Evolutionary conservation across 2,113 vertebrate genomes (phyloP).

Genomic region (Sebastes fasciatus): DNA sequence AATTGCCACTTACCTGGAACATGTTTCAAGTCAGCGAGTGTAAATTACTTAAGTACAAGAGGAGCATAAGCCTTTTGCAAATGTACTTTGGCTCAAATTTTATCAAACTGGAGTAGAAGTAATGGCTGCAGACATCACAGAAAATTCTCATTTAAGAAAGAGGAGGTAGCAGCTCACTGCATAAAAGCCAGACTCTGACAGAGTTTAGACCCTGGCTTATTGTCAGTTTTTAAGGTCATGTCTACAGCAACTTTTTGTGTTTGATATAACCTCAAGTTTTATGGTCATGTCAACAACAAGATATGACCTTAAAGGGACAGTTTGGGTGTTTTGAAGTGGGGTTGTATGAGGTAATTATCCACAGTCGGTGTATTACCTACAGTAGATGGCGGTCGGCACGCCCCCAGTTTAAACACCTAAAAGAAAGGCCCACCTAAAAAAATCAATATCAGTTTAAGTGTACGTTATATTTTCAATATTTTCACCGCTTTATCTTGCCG

Average conservation of each 20-base stretch:
- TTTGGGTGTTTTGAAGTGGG: no score
- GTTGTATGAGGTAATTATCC: no score
- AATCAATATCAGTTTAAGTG: no score
- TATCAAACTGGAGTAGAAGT: conserved; percentile 22
- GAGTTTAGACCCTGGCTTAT: not conserved
- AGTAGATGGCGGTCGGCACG: no score
- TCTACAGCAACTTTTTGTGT: conserved; percentile 7
- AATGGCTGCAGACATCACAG: conserved; percentile 31
- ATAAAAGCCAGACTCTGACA: not conserved
- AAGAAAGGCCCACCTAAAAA: no score
- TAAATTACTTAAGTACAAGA: conserved; percentile 61
- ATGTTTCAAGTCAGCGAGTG: conserved; percentile 53
- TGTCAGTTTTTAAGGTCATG: conserved; percentile 34
- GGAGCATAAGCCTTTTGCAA: conserved; percentile 40
- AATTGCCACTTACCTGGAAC: conserved; percentile 59
- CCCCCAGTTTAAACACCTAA: no score
- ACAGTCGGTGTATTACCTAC: no score
- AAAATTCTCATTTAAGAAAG: no score
- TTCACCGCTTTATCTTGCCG: no score
- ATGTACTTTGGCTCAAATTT: conserved; percentile 55
- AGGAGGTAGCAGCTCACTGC: conserved; percentile 9
- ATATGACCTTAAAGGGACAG: conserved; percentile 4
- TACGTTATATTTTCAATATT: no score
- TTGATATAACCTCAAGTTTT: conserved; percentile 3
- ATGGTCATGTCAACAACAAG: not conserved